Conservation (phyloP, 2,113 vertebrate genomes). For the Plecotus auritus region DNA sequence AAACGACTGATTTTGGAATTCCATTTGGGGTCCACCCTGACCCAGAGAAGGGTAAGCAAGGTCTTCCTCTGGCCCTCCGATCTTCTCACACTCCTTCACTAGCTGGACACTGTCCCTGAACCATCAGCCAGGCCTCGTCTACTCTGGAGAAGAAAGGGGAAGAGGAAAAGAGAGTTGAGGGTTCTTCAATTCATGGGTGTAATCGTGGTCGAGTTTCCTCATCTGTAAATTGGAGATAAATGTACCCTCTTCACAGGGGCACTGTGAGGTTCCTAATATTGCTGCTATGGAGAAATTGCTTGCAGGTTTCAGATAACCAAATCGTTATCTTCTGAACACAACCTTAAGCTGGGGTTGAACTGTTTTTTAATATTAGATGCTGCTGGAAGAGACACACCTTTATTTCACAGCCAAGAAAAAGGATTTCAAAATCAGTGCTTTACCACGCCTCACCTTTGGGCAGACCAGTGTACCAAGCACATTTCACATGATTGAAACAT, state of each 20-base stretch:
- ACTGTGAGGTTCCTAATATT: not conserved
- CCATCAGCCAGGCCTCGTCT: not conserved
- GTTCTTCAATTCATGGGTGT: not conserved
- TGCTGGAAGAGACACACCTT: constrained; percentile 34
- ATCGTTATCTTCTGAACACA: not conserved
- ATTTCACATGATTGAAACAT: not conserved
- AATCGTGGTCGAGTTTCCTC: not conserved
- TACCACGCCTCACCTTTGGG: not conserved
- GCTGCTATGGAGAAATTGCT: not conserved
- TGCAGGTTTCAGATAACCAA: not conserved
- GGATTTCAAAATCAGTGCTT: constrained; percentile 45
- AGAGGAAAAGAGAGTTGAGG: not conserved
- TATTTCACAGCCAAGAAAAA: constrained; percentile 46
- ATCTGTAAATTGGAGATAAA: not conserved
- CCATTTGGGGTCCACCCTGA: not conserved
- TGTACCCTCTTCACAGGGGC: not conserved
- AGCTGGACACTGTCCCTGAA: not conserved
- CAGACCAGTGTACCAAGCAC: not conserved
- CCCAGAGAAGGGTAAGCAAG: not conserved
- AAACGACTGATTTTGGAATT: not conserved
- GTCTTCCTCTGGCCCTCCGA: not conserved
- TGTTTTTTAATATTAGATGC: not conserved
- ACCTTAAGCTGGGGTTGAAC: not conserved
- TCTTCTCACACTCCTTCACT: not conserved
- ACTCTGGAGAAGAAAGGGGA: not conserved